Evolutionary conservation across 2,113 vertebrate genomes (phyloP), one percentile per base, ranked within the genome.

Genomic region (Apteryx mantelli): DNA sequence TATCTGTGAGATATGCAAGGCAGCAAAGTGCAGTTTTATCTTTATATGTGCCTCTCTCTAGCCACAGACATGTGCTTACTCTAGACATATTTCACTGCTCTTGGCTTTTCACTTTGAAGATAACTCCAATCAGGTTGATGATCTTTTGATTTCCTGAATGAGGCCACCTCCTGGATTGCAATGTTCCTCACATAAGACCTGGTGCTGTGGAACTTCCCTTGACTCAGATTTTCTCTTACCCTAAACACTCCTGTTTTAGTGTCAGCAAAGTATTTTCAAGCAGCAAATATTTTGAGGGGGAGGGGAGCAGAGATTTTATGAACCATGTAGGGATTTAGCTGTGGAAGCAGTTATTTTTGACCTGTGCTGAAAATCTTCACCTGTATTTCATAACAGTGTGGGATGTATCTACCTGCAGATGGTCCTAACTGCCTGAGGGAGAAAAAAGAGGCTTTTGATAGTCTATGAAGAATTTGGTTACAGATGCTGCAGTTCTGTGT

Each of bases 401-500:
- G 65, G 36, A 40, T 16, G 40, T 44, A 40, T 32, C 20, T 9
- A 53, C 30, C 46, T 78, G 40, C n/a, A 71, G 30, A 52, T 32
- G 38, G 25, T 75, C 40, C 30, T 28, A 38, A 84, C 50, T 48
- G 12, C 15, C 13, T 56, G 1, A 0, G 30, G 4, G n/a, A 76
- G 48, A 32, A 75, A 94, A 88, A 13, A 0, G 2, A 61, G 16
- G 34, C 16, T 86, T 88, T 52, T 82, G 56, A 25, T 32, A 10
- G 18, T 25, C 2, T 5, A 63, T 36, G 20, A 74, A 53, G 5
- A n/a, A 26, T 70, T 66, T 53, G 28, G 5, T 66, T 91, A 40
- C 20, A 75, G 52, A 30, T 64, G 11, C 40, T 66, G 13, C 0
- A 0, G 68, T 14, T 34, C 19, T 36, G 5, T 0, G 0, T 8